phyloP scores from a whole-genome alignment of 2,888 invertebrate genomes.

The Temnothorax rugatulus region DNA sequence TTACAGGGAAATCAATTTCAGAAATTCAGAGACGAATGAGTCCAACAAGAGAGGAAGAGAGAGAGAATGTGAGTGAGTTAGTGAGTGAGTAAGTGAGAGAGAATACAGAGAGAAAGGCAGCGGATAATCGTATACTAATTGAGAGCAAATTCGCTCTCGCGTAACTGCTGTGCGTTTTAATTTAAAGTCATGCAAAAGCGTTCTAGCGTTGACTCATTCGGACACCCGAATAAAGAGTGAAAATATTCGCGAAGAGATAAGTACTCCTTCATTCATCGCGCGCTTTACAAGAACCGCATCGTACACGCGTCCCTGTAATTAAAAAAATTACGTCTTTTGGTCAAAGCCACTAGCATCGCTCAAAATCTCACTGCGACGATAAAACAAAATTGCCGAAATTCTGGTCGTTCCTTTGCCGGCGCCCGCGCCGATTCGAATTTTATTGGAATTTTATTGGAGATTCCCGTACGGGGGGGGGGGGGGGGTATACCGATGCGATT shows the following conservation, averaged over 20 bases:
- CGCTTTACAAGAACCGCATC: conserved; percentile 72
- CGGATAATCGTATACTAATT: conserved; percentile 81
- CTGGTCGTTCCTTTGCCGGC: conserved; percentile 31
- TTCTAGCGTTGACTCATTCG: conserved; percentile 51
- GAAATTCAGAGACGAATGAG: conserved; percentile 61
- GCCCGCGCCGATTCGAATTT: conserved; percentile 50
- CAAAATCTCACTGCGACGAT: conserved; percentile 19
- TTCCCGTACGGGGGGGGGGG: too few species aligned
- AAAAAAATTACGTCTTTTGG: conserved; percentile 81
- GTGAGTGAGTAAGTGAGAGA: conserved; percentile 15
- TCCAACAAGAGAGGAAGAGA: conserved; percentile 39
- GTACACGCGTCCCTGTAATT: conserved; percentile 79
- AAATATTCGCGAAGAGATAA: conserved; percentile 25
- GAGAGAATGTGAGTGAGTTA: conserved; percentile 17
- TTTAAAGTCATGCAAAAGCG: conserved; percentile 76
- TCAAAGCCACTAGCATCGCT: background rate
- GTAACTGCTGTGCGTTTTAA: conserved; percentile 82
- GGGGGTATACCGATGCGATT: conserved; percentile 23
- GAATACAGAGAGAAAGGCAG: conserved; percentile 48
- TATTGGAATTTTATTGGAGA: conserved; percentile 50
- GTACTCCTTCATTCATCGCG: conserved; percentile 59
- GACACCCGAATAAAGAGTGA: conserved; percentile 18
- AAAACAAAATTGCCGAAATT: conserved; percentile 46
- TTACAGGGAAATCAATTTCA: conserved; percentile 68
- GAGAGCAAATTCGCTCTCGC: conserved; percentile 79